Base-by-base conservation (phyloP, 2,888 invertebrate species). In the Allophyes oxyacanthae region DNA sequence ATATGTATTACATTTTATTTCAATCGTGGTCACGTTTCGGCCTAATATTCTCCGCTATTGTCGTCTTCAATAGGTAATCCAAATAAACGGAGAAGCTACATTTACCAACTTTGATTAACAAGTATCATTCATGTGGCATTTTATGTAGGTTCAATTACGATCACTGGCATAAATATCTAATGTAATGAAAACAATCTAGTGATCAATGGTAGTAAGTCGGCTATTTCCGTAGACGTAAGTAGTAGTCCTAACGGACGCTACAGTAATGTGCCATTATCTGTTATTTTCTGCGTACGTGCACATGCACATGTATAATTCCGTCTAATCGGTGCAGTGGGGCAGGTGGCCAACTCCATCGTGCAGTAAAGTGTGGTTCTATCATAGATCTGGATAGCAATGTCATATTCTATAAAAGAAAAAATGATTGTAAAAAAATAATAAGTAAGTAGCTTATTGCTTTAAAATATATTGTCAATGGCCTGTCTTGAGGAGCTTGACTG, bases 201-300 rank as follows among this genome's bases (percentile, higher is more conserved):
- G 37, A 63, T 57, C 46, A 40, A 61, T 66, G 63, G 15, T 46
- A 57, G 66, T 58, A 54, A 46, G 33, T 20, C 41, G 25, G 38
- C 30, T 50, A 50, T 44, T 60, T 43, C 15, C 45, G 32, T 57
- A 20, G 45, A 26, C 13, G 34, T 54, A 61, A 57, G 52, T 49
- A 44, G 42, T 36, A 55, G 48, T 67, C 52, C 46, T 72, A 77
- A 75, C 79, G 74, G 70, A 40, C 64, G 37, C 11, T 55, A 60
- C 49, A 61, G 41, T 62, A 69, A 69, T 58, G 28, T 69, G 62
- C 58, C 61, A 81, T 81, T 81, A 84, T 64, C 79, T 70, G 82
- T 81, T 77, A 86, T 84, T 86, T 85, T 84, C 83, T 81, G 79
- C 78, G 75, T 83, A 81, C 79, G 70, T 79, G 84, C 78, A 75